These are phyloP conservation scores for Brienomyrus longianalis DNA, from an alignment of 2,113 vertebrate species.

Conservation along the genomic window DNA sequence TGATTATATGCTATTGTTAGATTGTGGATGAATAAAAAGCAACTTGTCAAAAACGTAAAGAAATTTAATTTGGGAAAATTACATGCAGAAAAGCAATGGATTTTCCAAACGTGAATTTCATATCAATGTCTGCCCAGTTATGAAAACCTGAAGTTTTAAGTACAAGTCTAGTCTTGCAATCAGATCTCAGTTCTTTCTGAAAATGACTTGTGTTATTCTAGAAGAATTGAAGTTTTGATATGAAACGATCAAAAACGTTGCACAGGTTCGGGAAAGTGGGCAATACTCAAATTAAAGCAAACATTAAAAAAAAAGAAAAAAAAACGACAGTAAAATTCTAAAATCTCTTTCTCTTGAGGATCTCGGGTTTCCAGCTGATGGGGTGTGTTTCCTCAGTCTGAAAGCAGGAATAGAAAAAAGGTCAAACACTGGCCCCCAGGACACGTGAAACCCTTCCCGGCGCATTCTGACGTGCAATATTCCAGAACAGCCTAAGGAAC, in stretches of 20 bases:
- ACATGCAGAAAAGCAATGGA: not conserved
- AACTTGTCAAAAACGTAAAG: not conserved
- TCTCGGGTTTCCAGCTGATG: conserved; percentile 97
- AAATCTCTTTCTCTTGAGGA: conserved; percentile 96
- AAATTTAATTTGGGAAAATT: not conserved
- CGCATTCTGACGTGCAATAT: not conserved
- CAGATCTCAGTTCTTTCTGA: not conserved
- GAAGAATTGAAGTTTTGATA: not conserved
- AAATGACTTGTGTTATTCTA: not conserved
- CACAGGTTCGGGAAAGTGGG: not conserved
- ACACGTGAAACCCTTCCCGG: not conserved
- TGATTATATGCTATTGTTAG: not conserved
- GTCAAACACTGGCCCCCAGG: not conserved
- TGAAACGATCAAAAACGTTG: not conserved
- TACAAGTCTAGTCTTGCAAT: not conserved
- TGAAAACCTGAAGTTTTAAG: not conserved
- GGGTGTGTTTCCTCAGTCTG: conserved; percentile 96
- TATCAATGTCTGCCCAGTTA: not conserved
- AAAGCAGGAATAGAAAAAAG: not conserved
- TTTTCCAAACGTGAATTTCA: not conserved
- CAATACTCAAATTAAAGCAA: not conserved
- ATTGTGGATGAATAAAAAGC: not conserved
- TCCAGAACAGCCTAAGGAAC: not conserved
- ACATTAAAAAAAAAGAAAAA: conserved; percentile 8
- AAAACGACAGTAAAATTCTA: conserved; percentile 44